phyloP scores from a whole-genome alignment of 2,888 invertebrate species.

The Lagria hirta region DNA sequence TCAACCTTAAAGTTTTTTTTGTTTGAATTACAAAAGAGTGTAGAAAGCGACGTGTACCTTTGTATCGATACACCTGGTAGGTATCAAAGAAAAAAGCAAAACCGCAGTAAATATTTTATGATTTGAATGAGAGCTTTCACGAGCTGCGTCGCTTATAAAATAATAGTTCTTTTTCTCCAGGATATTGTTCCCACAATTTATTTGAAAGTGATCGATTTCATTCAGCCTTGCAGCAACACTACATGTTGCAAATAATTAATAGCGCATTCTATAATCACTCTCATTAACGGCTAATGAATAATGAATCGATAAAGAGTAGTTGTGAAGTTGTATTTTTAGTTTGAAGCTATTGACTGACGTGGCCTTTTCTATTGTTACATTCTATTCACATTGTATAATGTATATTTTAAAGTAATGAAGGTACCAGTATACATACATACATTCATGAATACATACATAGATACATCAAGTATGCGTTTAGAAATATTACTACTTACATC shows the following conservation, averaged over 20 bases:
- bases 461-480: too few relatives aligned
- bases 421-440: constrained; percentile 24
- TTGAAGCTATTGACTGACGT: constrained; percentile 16
- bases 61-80: too few relatives aligned
- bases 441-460: too few relatives aligned
- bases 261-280: constrained; percentile 23
- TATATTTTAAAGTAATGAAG: constrained; percentile 15
- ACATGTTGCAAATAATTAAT: constrained; percentile 25
- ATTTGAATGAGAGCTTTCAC: constrained; percentile 10
- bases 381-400: too few relatives aligned
- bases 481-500: constrained; percentile 31
- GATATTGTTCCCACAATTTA: constrained; percentile 17
- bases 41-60: too few relatives aligned
- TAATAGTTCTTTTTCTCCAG: constrained; percentile 10
- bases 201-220: constrained; percentile 11
- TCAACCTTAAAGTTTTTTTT: too few relatives aligned
- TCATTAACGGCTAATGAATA: constrained; percentile 23
- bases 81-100: too few relatives aligned
- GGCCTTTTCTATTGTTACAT: constrained; percentile 17
- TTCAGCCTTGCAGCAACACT: constrained; percentile 21
- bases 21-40: too few relatives aligned
- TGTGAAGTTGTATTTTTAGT: constrained; percentile 20
- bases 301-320: constrained; percentile 14
- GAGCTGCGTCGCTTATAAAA: constrained; percentile 7
- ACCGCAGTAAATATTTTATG: too few relatives aligned